These are phyloP conservation scores for Pterocles orientalis DNA, from an alignment of 2,113 vertebrate genomes.

Conservation along the genomic window DNA sequence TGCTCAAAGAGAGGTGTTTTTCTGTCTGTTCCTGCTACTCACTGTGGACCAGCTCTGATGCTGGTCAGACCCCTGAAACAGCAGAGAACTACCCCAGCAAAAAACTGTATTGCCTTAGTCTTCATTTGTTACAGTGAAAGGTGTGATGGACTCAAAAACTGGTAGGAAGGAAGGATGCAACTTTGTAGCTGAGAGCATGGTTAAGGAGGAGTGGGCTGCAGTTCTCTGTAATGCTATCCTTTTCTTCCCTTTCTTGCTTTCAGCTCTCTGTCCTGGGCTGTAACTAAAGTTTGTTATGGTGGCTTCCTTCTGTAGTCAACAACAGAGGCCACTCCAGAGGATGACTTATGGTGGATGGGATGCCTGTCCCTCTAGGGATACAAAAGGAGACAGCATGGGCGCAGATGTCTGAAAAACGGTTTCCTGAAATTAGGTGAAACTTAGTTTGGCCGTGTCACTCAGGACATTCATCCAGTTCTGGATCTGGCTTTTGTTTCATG, in stretches of 20 bases:
- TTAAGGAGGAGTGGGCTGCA: neutral
- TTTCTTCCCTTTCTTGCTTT: neutral
- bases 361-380: neutral
- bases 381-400: neutral
- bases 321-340: neutral
- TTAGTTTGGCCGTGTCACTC: neutral
- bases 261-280: neutral
- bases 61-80: neutral
- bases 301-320: neutral
- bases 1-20: neutral
- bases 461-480: neutral
- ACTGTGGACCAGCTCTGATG: neutral
- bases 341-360: neutral
- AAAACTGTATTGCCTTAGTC: neutral
- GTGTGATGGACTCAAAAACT: neutral
- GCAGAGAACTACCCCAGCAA: neutral
- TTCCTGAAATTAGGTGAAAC: neutral
- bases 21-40: neutral
- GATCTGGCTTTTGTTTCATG: neutral
- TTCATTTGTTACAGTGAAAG: neutral
- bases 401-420: neutral
- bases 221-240: fast-evolving
- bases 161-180: neutral
- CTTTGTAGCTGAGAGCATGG: neutral
- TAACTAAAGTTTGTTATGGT: neutral